Percentiles rank a stretch among this genome's conserved stretches.
phyloP scores from a whole-genome alignment of 2,888 invertebrate genomes.

The Scaptomyza cyrtandrae region DNA sequence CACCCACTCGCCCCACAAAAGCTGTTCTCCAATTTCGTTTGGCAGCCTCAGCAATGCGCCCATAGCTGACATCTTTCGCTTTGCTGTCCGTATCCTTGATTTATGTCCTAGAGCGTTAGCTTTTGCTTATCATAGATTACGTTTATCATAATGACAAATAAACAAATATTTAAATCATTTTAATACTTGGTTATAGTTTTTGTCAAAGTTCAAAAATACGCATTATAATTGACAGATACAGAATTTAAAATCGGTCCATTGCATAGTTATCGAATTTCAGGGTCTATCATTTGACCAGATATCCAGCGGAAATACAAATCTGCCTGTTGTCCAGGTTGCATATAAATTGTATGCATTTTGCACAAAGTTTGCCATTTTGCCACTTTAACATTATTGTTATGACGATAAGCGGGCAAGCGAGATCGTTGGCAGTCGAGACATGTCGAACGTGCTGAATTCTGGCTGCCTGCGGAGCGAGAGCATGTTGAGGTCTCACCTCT shows the following conservation, averaged over 20 bases:
- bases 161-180: too few relatives aligned
- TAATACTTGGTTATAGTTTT: neutral
- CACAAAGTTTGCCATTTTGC: conserved; percentile 82
- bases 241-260: conserved; percentile 46
- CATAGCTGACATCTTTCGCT: neutral
- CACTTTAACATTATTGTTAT: conserved; percentile 84
- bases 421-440: conserved; percentile 57
- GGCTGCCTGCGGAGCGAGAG: conserved; percentile 55
- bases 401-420: conserved; percentile 77
- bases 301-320: conserved; percentile 60
- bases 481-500: conserved; percentile 50
- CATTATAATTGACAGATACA: conserved; percentile 34
- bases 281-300: conserved; percentile 22
- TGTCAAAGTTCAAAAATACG: neutral
- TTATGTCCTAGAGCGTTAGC: conserved; percentile 1
- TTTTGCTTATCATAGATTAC: neutral
- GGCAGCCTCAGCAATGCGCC: neutral
- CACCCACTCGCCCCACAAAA: conserved; percentile 28
- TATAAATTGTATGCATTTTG: conserved; percentile 81
- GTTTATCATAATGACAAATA: neutral
- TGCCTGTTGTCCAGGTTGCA: conserved; percentile 42
- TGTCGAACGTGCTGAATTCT: conserved; percentile 59
- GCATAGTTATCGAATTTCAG: conserved; percentile 4
- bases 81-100: conserved; percentile 1
- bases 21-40: conserved; percentile 17